These are phyloP conservation scores for Saguinus imperator DNA, from an alignment of 2,113 vertebrate species.

Conservation along the genomic window DNA sequence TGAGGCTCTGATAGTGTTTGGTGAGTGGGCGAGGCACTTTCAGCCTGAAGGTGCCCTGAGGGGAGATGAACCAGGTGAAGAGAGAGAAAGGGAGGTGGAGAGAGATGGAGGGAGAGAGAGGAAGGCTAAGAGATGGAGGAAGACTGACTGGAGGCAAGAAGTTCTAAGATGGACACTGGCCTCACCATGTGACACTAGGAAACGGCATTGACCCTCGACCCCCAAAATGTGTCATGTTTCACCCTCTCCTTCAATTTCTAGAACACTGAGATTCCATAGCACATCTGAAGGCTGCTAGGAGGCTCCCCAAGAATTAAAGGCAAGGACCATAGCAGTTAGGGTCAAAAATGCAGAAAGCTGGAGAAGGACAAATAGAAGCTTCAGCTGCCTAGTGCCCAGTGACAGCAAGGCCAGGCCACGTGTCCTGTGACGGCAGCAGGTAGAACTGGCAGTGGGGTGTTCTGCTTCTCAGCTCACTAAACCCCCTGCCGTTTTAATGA, in stretches of 20 bases:
- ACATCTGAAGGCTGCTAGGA: background rate
- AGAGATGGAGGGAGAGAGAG: background rate
- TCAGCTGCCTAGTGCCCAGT: background rate
- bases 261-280: background rate
- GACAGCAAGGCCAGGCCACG: background rate
- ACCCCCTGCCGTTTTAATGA: background rate
- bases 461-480: background rate
- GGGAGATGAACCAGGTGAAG: rapidly evolving
- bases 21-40: background rate
- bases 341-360: background rate
- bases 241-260: background rate
- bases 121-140: background rate
- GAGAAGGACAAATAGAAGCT: background rate
- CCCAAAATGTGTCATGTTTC: background rate
- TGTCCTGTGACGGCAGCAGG: rapidly evolving
- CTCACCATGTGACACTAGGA: background rate
- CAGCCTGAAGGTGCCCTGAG: background rate
- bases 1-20: background rate
- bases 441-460: rapidly evolving
- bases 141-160: too few relatives aligned
- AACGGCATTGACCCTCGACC: rapidly evolving
- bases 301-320: too few relatives aligned
- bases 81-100: rapidly evolving
- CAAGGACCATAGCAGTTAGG: too few relatives aligned
- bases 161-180: rapidly evolving